A percentile compares a stretch with the other conserved stretches of the same genome.
Conservation (phyloP, 2,113 vertebrate genomes). For the Poicephalus meyeri region DNA sequence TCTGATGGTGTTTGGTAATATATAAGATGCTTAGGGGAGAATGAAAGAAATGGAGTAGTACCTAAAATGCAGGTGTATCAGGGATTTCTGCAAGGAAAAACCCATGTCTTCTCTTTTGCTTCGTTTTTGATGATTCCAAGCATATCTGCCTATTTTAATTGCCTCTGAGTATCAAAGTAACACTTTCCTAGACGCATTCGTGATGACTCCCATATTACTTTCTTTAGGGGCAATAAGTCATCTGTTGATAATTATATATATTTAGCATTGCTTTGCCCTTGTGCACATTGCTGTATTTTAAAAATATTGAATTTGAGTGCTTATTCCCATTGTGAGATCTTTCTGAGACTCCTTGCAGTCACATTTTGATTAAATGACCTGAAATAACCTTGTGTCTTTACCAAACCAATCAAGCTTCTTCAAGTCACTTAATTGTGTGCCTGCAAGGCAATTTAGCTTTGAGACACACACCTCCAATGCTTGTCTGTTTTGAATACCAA, state of each 20-base stretch:
- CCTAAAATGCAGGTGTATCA: background rate
- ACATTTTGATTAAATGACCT: background rate
- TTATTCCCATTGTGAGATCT: background rate
- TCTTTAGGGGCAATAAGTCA: background rate
- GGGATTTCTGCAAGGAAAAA: background rate
- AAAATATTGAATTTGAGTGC: background rate
- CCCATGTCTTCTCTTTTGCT: background rate
- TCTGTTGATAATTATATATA: background rate
- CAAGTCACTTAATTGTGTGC: background rate
- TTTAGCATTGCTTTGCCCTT: background rate
- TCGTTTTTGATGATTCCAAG: background rate
- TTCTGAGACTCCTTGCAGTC: background rate
- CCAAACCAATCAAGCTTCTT: background rate
- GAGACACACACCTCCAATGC: background rate
- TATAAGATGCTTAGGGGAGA: background rate
- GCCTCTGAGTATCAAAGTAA: background rate
- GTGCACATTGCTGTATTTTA: background rate
- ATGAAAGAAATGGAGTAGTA: background rate
- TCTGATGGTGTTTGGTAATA: background rate
- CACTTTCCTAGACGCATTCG: background rate
- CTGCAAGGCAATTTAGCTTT: background rate
- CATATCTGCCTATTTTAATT: background rate
- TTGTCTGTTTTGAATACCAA: background rate
- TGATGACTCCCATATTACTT: background rate
- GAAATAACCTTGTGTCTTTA: background rate